These are phyloP conservation scores for Cyprinodon diabolis DNA, from an alignment of 2,797 vertebrate genomes.

Conservation along the genomic window DNA sequence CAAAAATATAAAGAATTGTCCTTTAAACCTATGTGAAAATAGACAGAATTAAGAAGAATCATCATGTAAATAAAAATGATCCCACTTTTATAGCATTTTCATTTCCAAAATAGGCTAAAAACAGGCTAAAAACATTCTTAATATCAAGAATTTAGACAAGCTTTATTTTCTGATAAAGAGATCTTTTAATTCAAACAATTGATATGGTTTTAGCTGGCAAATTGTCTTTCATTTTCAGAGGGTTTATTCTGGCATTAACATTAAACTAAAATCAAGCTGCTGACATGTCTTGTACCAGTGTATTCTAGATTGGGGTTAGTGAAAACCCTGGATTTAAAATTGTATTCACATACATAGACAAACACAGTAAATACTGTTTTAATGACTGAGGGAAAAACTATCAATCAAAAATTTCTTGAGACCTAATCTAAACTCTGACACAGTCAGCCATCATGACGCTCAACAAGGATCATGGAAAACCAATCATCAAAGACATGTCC, in stretches of 20 bases:
- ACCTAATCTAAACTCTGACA: conserved; percentile 75
- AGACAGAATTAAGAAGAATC: not conserved
- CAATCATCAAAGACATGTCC: conserved; percentile 48
- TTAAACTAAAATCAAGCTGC: conserved; percentile 27
- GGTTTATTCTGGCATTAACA: not conserved
- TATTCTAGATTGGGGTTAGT: conserved; percentile 11
- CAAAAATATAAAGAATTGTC: not conserved
- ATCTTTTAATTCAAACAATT: not conserved
- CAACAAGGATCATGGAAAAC: conserved; percentile 53
- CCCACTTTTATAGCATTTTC: not conserved
- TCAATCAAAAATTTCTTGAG: conserved; percentile 82
- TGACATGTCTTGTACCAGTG: conserved; percentile 2
- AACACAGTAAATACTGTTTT: conserved; percentile 63
- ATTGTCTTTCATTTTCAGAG: not conserved
- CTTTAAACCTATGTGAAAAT: not conserved
- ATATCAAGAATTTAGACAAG: not conserved
- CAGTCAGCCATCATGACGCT: conserved; percentile 62
- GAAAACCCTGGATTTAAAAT: conserved; percentile 42
- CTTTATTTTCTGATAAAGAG: not conserved
- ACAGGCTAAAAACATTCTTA: not conserved
- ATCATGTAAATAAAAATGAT: not conserved
- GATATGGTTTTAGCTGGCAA: not conserved
- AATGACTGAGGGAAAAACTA: conserved; percentile 85
- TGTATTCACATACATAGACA: conserved; percentile 32
- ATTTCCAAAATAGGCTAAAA: not conserved